phyloP scores from a whole-genome alignment of 1,140 invertebrate species.

The Stegodyphus dumicola region DNA sequence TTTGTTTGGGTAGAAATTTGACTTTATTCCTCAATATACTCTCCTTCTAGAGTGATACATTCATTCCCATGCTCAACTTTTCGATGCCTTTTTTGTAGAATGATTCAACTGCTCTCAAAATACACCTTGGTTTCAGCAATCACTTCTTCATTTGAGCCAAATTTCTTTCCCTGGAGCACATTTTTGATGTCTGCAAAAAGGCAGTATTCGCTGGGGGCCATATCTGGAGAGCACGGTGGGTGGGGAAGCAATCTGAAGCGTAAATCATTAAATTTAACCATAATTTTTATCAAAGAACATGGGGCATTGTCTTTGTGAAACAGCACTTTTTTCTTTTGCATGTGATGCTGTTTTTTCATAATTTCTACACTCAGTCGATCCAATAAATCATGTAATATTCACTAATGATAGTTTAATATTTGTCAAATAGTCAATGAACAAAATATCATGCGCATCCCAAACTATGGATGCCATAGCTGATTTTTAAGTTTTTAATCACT shows the following conservation, averaged over 20 bases:
- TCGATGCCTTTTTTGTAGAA: slow-evolving; percentile 9
- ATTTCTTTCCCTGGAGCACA: not conserved
- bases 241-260: slow-evolving; percentile 60
- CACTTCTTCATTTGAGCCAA: slow-evolving; percentile 15
- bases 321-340: slow-evolving; percentile 36
- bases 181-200: slow-evolving; percentile 8
- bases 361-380: slow-evolving; percentile 25
- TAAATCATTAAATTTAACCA: slow-evolving; percentile 41
- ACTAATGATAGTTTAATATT: not conserved
- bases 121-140: too few species aligned
- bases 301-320: slow-evolving; percentile 42
- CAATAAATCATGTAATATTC: slow-evolving; percentile 14
- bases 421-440: not conserved
- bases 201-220: slow-evolving; percentile 66
- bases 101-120: not conserved
- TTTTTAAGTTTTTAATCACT: not conserved
- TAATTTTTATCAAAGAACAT: slow-evolving; percentile 23
- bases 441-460: not conserved
- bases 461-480: slow-evolving; percentile 7
- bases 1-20: not conserved
- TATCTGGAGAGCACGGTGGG: slow-evolving; percentile 67
- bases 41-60: not conserved
- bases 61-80: slow-evolving; percentile 12
- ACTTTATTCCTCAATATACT: slow-evolving; percentile 3
- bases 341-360: slow-evolving; percentile 10